phyloP scores from a whole-genome alignment of 1,140 invertebrate species.

The Stegodyphus mimosarum region DNA sequence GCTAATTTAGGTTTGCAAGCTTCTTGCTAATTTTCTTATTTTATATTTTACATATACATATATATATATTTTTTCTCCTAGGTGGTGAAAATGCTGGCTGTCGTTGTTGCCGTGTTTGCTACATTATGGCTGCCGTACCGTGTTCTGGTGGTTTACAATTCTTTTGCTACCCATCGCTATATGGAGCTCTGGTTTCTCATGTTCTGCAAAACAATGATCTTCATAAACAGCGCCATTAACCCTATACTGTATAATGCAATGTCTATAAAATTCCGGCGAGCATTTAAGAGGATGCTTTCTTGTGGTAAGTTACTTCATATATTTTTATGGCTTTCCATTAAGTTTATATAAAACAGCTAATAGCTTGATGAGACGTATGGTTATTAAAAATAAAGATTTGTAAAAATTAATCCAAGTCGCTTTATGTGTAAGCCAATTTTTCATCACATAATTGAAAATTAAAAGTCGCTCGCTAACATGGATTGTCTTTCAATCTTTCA shows the following conservation, averaged over 20 bases:
- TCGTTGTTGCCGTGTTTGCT: conserved; percentile 75
- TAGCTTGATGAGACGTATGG: too few species aligned
- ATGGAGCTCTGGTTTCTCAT: conserved; percentile 76
- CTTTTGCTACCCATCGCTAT: conserved; percentile 71
- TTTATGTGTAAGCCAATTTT: too few species aligned
- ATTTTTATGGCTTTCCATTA: too few species aligned
- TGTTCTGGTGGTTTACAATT: conserved; percentile 76
- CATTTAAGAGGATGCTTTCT: conserved; percentile 62
- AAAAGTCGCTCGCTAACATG: too few species aligned
- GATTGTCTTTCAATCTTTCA: too few species aligned
- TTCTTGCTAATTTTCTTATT: neutral
- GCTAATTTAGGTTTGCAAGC: too few species aligned
- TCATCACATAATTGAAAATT: too few species aligned
- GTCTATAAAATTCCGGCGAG: conserved; percentile 63
- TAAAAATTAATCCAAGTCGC: too few species aligned
- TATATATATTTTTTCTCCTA: conserved; percentile 63
- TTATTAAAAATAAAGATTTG: too few species aligned
- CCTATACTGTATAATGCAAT: conserved; percentile 64
- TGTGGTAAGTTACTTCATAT: conserved; percentile 40
- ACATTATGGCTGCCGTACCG: conserved; percentile 76
- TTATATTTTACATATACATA: too few species aligned
- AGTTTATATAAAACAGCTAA: too few species aligned
- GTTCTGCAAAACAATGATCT: conserved; percentile 76
- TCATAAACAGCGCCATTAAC: conserved; percentile 72
- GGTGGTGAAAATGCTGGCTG: conserved; percentile 76